Percentiles rank a stretch among this genome's conserved stretches.
Evolutionary conservation across 2,888 invertebrate species (phyloP).

Genomic region (Pterostichus madidus): DNA sequence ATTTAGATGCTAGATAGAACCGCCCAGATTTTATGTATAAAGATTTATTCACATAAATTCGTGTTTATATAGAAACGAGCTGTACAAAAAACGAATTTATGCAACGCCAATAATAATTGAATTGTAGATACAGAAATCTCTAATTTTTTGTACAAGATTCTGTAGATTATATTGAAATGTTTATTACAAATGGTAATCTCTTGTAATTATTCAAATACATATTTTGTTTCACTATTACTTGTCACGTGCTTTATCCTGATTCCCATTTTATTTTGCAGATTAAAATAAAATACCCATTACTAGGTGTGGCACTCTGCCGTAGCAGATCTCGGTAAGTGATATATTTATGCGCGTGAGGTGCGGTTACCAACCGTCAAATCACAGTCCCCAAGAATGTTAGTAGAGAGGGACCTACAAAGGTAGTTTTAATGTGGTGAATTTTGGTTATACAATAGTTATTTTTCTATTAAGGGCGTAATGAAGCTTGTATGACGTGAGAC

Average conservation of each 20-base stretch:
- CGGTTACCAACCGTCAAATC: no score
- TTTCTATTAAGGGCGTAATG: no score
- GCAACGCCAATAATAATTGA: slow-evolving; percentile 60
- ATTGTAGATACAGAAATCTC: slow-evolving; percentile 45
- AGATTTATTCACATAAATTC: slow-evolving; percentile 54
- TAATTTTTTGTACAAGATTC: slow-evolving; percentile 59
- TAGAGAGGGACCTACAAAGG: no score
- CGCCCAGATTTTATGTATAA: slow-evolving; percentile 56
- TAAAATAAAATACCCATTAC: no score
- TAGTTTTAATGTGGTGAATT: no score
- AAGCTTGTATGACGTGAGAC: no score
- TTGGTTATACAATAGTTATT: no score
- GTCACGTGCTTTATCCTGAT: neutral
- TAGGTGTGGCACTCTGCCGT: no score
- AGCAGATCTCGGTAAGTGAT: no score
- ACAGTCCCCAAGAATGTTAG: no score
- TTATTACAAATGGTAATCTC: slow-evolving; percentile 53
- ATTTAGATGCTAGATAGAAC: slow-evolving; percentile 57
- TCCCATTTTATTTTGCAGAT: no score
- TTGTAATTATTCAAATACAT: slow-evolving; percentile 53
- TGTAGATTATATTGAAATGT: slow-evolving; percentile 56
- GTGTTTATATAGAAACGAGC: slow-evolving; percentile 44
- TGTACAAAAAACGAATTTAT: slow-evolving; percentile 61
- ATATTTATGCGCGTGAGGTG: no score
- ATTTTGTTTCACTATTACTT: slow-evolving; percentile 45